These are phyloP conservation scores for Argentina silus DNA, from an alignment of 2,797 vertebrate species.

Conservation along the genomic window DNA sequence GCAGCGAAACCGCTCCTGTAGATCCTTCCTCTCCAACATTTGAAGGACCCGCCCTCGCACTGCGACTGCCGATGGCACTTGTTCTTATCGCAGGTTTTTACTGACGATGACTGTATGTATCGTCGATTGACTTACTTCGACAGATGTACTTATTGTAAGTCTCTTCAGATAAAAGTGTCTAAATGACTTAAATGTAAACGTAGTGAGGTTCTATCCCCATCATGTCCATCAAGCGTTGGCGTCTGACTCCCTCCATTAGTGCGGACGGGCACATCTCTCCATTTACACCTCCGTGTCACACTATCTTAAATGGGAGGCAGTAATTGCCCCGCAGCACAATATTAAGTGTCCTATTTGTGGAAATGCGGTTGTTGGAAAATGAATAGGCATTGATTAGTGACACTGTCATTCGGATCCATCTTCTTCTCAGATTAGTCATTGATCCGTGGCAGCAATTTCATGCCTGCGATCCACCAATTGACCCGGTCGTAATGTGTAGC, in stretches of 20 bases:
- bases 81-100: too few species aligned
- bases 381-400: constrained; percentile 85
- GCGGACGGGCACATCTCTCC: constrained; percentile 11
- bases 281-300: constrained; percentile 1
- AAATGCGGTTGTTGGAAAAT: constrained; percentile 82
- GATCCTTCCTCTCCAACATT: too few species aligned
- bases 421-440: constrained; percentile 82
- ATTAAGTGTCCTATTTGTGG: constrained; percentile 78
- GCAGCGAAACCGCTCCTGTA: too few species aligned
- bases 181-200: too few species aligned
- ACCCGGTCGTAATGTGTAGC: constrained; percentile 61
- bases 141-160: too few species aligned
- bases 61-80: too few species aligned
- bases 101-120: too few species aligned
- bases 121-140: too few species aligned
- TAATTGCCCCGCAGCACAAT: constrained; percentile 80
- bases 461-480: constrained; percentile 65
- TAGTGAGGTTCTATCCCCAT: background rate
- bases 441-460: constrained; percentile 84
- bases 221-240: constrained; percentile 9
- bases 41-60: too few species aligned
- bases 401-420: constrained; percentile 73
- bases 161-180: too few species aligned
- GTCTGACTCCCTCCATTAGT: background rate
- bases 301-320: constrained; percentile 70